These are phyloP conservation scores for Harpalus rubripes DNA, from an alignment of 2,888 invertebrate species.

Conservation along the genomic window DNA sequence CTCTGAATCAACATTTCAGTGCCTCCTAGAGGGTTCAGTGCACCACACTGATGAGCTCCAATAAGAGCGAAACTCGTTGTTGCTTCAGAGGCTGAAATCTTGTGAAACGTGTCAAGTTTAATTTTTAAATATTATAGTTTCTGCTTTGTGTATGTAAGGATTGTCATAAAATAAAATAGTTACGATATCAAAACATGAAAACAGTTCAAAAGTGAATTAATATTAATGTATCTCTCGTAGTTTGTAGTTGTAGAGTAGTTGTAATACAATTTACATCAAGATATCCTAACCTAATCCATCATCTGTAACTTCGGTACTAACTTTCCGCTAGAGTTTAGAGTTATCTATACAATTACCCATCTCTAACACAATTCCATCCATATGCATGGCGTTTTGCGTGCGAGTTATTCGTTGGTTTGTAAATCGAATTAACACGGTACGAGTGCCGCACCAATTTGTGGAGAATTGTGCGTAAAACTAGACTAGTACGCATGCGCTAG, in stretches of 20 bases:
- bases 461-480: slow-evolving; percentile 72
- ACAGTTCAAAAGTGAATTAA: too few species aligned
- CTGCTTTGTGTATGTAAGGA: too few species aligned
- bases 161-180: too few species aligned
- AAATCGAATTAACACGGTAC: slow-evolving; percentile 69
- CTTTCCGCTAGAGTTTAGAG: not conserved
- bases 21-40: too few species aligned
- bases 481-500: slow-evolving; percentile 63
- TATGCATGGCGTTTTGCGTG: slow-evolving; percentile 37
- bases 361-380: slow-evolving; percentile 22
- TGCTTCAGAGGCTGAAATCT: too few species aligned
- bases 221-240: too few species aligned
- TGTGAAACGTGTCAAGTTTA: too few species aligned
- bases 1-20: too few species aligned
- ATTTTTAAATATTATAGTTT: too few species aligned
- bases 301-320: not conserved
- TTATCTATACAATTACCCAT: slow-evolving; percentile 6
- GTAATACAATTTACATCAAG: slow-evolving; percentile 1
- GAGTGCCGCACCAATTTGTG: slow-evolving; percentile 70
- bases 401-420: slow-evolving; percentile 61
- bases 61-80: too few species aligned
- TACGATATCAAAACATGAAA: too few species aligned
- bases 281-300: not conserved
- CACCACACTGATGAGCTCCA: too few species aligned
- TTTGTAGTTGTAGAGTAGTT: not conserved